Conservation (phyloP, 2,888 invertebrate genomes). For the Caenorhabditis imperialis region DNA sequence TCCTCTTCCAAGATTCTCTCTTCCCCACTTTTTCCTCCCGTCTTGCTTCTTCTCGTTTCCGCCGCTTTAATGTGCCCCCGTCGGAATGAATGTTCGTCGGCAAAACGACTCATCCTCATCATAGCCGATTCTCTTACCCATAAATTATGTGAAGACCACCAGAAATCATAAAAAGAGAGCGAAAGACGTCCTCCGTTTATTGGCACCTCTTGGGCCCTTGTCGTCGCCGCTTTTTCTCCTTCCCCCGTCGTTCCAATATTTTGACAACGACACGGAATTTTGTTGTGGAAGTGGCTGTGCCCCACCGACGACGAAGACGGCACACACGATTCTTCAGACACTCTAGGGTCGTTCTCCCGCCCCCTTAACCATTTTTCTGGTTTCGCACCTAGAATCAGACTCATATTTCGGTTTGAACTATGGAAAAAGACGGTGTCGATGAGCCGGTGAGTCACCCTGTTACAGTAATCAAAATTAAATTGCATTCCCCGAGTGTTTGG, state of each 20-base stretch:
- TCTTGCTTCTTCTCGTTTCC: neutral
- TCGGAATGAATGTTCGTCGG: neutral
- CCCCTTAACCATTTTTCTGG: too few relatives aligned
- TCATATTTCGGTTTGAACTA: conserved; percentile 17
- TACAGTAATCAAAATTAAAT: neutral
- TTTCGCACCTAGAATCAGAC: conserved; percentile 9
- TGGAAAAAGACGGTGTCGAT: conserved; percentile 41
- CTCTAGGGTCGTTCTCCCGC: conserved; percentile 10
- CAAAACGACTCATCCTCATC: conserved; percentile 11
- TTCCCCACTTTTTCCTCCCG: neutral
- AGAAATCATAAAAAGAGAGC: conserved; percentile 51
- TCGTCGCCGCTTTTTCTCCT: neutral
- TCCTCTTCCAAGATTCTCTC: conserved; percentile 1
- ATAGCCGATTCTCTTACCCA: neutral
- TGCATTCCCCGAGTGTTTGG: too few relatives aligned
- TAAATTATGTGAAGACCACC: conserved; percentile 35
- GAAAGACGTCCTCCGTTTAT: conserved; percentile 27
- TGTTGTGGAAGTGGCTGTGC: conserved; percentile 43
- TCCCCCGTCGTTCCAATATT: conserved; percentile 19
- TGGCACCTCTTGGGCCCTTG: conserved; percentile 43
- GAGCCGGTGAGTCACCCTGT: conserved; percentile 32
- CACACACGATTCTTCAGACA: conserved; percentile 25
- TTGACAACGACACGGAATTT: conserved; percentile 28
- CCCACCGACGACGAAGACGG: conserved; percentile 18
- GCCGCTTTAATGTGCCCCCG: conserved; percentile 38